A percentile compares a stretch with the other conserved stretches of the same genome.
Conservation (phyloP, 2,113 vertebrate genomes). For the Corvus hawaiiensis region DNA sequence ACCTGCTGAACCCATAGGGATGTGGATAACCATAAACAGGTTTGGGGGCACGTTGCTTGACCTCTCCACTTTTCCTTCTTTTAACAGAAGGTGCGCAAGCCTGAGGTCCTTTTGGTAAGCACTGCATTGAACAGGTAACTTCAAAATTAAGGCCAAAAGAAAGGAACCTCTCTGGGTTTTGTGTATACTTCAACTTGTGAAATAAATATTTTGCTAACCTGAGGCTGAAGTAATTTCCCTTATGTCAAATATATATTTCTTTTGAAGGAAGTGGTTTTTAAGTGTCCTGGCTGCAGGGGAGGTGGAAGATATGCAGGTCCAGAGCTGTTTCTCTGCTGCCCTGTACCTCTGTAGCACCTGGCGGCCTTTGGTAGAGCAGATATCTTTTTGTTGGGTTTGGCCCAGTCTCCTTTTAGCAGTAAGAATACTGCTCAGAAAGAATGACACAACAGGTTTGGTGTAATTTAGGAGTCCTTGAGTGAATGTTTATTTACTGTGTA, state of each 20-base stretch:
- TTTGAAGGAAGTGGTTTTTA: neutral
- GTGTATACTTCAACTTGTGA: neutral
- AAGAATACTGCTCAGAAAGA: neutral
- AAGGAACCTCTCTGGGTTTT: neutral
- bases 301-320: neutral
- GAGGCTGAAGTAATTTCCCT: neutral
- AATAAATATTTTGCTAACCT: neutral
- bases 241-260: neutral
- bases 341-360: neutral
- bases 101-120: neutral
- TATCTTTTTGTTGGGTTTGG: neutral
- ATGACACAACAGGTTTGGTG: neutral
- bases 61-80: neutral
- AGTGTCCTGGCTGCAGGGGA: neutral
- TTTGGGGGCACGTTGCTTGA: neutral
- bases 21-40: neutral
- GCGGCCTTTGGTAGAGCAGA: neutral
- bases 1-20: neutral
- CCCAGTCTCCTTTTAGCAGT: neutral
- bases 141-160: neutral
- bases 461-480: neutral
- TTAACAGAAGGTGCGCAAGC: neutral
- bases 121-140: neutral
- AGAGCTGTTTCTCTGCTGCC: neutral
- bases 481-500: rapidly evolving